A percentile compares a stretch with the other conserved stretches of the same genome.
Evolutionary conservation across 2,797 vertebrate genomes (phyloP).

Genomic region (Lates japonicus): DNA sequence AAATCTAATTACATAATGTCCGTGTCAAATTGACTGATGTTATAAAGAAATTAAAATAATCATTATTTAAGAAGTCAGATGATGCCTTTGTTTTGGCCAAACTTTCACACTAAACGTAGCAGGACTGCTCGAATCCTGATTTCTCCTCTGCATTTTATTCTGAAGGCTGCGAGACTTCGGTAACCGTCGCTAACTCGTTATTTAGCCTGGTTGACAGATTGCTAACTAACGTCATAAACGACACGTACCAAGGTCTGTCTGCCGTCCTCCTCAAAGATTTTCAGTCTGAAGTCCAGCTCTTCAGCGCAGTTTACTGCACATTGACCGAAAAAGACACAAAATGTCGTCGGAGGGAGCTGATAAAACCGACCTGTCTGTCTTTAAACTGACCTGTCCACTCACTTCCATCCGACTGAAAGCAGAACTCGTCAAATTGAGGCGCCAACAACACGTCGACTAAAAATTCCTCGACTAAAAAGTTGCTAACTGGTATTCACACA

Average conservation of each 20-base stretch:
- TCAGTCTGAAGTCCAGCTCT: slow-evolving; percentile 96
- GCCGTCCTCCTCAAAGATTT: slow-evolving; percentile 91
- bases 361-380: slow-evolving; percentile 34
- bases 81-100: too few species aligned
- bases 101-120: too few species aligned
- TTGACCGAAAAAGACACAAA: slow-evolving; percentile 61
- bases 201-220: slow-evolving; percentile 19
- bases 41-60: too few species aligned
- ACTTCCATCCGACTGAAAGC: slow-evolving; percentile 62
- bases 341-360: slow-evolving; percentile 1
- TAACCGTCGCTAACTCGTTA: rapidly evolving
- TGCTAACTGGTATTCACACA: not conserved
- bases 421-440: slow-evolving; percentile 49
- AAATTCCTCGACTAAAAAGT: slow-evolving; percentile 33
- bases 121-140: too few species aligned
- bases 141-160: slow-evolving; percentile 33
- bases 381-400: slow-evolving; percentile 50
- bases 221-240: slow-evolving; percentile 43
- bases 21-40: too few species aligned
- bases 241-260: slow-evolving; percentile 75
- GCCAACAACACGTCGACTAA: slow-evolving; percentile 28
- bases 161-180: slow-evolving; percentile 7
- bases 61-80: too few species aligned
- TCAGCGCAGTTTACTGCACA: slow-evolving; percentile 91
- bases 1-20: too few species aligned